Percentiles rank a stretch among this genome's conserved stretches.
Evolutionary conservation across 1,140 invertebrate genomes (phyloP).

Genomic region (Bacillus rossius): DNA sequence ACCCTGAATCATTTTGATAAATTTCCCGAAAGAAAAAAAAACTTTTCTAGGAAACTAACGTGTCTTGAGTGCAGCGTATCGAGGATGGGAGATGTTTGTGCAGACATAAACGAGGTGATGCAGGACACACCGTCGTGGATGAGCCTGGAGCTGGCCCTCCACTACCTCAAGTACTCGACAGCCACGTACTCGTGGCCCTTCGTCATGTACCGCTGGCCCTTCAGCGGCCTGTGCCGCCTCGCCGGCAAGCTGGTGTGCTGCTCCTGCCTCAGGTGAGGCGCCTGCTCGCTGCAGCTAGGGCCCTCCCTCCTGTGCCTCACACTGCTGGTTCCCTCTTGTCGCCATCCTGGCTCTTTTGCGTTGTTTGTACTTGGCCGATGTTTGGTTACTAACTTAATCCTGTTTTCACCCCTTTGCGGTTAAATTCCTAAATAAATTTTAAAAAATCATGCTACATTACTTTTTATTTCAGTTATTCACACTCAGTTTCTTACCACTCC

Average conservation of each 20-base stretch:
- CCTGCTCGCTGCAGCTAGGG: background rate
- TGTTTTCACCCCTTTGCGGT: no score
- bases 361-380: slow-evolving; percentile 7
- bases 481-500: no score
- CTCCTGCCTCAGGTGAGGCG: slow-evolving; percentile 60
- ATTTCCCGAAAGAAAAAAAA: no score
- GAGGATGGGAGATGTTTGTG: no score
- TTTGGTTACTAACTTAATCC: slow-evolving; percentile 13
- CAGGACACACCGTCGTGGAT: slow-evolving; percentile 65
- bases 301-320: background rate
- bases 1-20: no score
- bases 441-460: no score
- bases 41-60: no score
- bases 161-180: slow-evolving; percentile 73
- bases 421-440: no score
- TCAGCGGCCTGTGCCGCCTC: slow-evolving; percentile 68
- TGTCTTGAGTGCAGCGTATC: no score
- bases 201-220: slow-evolving; percentile 68
- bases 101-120: slow-evolving; percentile 53
- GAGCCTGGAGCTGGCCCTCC: slow-evolving; percentile 65
- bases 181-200: slow-evolving; percentile 90
- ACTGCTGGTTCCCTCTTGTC: background rate
- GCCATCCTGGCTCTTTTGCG: no score
- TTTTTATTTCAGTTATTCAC: no score
- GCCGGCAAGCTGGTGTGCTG: slow-evolving; percentile 64